These are phyloP conservation scores for Narcine bancroftii DNA, from an alignment of 2,113 vertebrate genomes.

Conservation along the genomic window DNA sequence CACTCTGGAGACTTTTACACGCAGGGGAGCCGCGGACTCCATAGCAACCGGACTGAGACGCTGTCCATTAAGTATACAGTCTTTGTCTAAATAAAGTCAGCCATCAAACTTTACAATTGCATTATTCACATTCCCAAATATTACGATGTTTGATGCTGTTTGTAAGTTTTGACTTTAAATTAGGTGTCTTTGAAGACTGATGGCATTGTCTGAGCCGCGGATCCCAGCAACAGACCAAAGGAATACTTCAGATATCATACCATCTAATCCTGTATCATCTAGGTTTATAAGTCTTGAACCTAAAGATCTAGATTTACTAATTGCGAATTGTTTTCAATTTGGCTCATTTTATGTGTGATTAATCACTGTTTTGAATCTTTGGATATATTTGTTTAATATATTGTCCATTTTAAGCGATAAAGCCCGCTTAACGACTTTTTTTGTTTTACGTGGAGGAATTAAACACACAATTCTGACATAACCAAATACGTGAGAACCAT, in stretches of 20 bases:
- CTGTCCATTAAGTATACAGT: slow-evolving; percentile 1
- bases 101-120: slow-evolving; percentile 19
- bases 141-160: neutral
- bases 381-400: neutral
- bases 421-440: neutral
- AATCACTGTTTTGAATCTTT: neutral
- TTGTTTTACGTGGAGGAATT: neutral
- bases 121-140: slow-evolving; percentile 2
- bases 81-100: slow-evolving; percentile 33
- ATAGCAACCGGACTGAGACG: neutral
- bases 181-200: neutral
- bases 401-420: neutral
- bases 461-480: neutral
- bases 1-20: slow-evolving; percentile 7
- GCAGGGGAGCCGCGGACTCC: neutral
- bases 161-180: slow-evolving; percentile 1
- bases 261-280: neutral
- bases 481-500: neutral
- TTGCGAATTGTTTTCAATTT: neutral
- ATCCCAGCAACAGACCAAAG: neutral
- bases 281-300: neutral
- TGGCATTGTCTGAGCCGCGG: neutral
- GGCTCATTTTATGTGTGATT: neutral
- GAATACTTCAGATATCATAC: too few relatives aligned
- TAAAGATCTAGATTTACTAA: neutral